These are phyloP conservation scores for Forpus xanthops DNA, from an alignment of 2,797 vertebrate genomes.

Conservation along the genomic window DNA sequence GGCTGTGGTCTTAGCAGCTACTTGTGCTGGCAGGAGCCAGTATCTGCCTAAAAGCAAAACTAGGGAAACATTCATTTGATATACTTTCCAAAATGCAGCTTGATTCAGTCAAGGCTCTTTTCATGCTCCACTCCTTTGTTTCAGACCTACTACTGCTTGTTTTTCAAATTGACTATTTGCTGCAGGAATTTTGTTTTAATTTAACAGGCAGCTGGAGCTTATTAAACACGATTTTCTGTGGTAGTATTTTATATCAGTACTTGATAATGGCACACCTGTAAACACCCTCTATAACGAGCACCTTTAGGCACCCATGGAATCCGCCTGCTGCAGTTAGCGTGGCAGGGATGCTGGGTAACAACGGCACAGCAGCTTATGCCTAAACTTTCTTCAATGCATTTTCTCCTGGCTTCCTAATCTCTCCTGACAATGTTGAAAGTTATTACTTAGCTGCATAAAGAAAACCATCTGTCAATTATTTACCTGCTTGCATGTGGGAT, in stretches of 20 bases:
- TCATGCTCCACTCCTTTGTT: not conserved
- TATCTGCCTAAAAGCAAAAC: not conserved
- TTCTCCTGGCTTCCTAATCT: conserved; percentile 24
- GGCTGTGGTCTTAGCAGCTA: not conserved
- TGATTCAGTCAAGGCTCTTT: not conserved
- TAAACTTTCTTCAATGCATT: not conserved
- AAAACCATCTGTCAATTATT: conserved; percentile 62
- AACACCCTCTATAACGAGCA: conserved; percentile 56
- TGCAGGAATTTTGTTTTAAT: conserved; percentile 35
- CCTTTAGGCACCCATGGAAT: not conserved
- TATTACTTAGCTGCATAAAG: conserved; percentile 58
- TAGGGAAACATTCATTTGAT: not conserved
- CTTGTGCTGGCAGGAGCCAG: conserved; percentile 14
- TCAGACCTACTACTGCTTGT: not conserved
- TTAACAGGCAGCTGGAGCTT: conserved; percentile 53
- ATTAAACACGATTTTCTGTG: not conserved
- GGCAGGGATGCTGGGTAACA: not conserved
- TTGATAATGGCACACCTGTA: conserved; percentile 58
- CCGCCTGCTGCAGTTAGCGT: not conserved
- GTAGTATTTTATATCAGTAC: conserved; percentile 46
- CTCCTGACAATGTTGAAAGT: conserved; percentile 59
- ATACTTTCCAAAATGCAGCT: not conserved
- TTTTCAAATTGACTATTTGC: not conserved
- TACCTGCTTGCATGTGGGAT: conserved; percentile 42
- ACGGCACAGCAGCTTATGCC: fast-evolving